A percentile compares a stretch with the other conserved stretches of the same genome.
phyloP scores from a whole-genome alignment of 2,888 invertebrate species.

The Parasteatoda lunata region DNA sequence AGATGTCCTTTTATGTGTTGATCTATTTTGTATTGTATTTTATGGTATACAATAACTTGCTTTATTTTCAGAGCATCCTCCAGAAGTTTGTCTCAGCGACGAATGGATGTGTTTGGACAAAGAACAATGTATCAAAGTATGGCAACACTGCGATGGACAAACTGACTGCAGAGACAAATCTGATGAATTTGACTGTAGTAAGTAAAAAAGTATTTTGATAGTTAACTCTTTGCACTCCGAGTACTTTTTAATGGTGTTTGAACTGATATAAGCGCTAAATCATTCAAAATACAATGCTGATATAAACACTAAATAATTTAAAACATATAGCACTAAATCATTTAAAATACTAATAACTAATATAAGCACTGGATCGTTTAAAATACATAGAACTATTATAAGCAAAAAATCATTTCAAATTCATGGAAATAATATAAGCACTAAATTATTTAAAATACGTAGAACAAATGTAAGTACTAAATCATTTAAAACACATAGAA shows the following conservation, averaged over 20 bases:
- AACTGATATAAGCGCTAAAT: too few relatives aligned
- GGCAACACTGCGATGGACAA: conserved; percentile 58
- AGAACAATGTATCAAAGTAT: conserved; percentile 58
- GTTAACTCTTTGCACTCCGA: background rate
- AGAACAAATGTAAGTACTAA: too few relatives aligned
- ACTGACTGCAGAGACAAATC: conserved; percentile 58
- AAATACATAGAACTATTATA: too few relatives aligned
- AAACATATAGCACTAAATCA: too few relatives aligned
- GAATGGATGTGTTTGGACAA: conserved; percentile 58
- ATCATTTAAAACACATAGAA: too few relatives aligned
- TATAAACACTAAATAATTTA: too few relatives aligned
- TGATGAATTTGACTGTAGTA: conserved; percentile 66
- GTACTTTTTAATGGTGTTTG: background rate
- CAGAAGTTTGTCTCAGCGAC: conserved; percentile 26
- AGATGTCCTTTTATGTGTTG: background rate
- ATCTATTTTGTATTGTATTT: background rate
- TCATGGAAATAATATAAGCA: too few relatives aligned
- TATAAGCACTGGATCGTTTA: too few relatives aligned
- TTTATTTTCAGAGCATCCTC: conserved; percentile 31
- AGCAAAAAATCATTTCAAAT: too few relatives aligned
- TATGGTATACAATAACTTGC: background rate
- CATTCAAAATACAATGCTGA: too few relatives aligned
- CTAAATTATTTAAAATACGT: too few relatives aligned
- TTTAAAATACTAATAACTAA: too few relatives aligned
- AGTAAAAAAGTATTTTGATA: conserved; percentile 13